Evolutionary conservation across 1,140 invertebrate genomes (phyloP).

Genomic region (Zeugodacus cucurbitae): DNA sequence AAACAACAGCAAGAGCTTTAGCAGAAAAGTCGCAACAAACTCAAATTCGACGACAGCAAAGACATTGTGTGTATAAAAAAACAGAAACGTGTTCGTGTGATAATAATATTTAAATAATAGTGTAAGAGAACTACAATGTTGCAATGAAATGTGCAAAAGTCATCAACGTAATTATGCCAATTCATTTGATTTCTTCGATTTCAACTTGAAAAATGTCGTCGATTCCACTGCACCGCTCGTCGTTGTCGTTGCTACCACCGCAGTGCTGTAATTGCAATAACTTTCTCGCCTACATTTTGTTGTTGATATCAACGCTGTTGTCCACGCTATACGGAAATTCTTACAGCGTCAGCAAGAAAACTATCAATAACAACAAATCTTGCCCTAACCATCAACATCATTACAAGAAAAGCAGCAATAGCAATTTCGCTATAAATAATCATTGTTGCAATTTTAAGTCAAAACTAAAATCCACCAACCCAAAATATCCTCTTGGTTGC

Average conservation of each 20-base stretch:
- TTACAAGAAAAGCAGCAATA: neutral
- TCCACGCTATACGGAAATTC: constrained; percentile 46
- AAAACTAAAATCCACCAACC: neutral
- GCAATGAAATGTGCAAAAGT: constrained; percentile 64
- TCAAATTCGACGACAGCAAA: neutral
- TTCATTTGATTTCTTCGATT: constrained; percentile 65
- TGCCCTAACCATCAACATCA: neutral
- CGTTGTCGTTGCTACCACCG: constrained; percentile 66
- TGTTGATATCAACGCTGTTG: constrained; percentile 57
- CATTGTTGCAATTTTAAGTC: neutral
- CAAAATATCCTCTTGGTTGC: too few relatives aligned
- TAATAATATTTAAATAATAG: constrained; percentile 1
- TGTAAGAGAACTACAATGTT: constrained; percentile 53
- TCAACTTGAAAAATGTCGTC: constrained; percentile 67
- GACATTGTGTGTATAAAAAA: neutral
- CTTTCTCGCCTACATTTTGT: constrained; percentile 53
- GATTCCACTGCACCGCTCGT: constrained; percentile 58
- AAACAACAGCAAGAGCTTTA: neutral
- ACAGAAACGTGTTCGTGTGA: neutral
- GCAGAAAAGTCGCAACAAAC: neutral
- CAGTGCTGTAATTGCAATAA: constrained; percentile 62
- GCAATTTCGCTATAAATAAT: neutral
- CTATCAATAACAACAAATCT: constrained; percentile 12
- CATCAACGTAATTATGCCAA: constrained; percentile 65
- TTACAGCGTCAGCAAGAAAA: constrained; percentile 43